Evolutionary conservation across 2,113 vertebrate genomes (phyloP), one percentile per base, ranked within the genome.

Genomic region (Urocolius indicus): DNA sequence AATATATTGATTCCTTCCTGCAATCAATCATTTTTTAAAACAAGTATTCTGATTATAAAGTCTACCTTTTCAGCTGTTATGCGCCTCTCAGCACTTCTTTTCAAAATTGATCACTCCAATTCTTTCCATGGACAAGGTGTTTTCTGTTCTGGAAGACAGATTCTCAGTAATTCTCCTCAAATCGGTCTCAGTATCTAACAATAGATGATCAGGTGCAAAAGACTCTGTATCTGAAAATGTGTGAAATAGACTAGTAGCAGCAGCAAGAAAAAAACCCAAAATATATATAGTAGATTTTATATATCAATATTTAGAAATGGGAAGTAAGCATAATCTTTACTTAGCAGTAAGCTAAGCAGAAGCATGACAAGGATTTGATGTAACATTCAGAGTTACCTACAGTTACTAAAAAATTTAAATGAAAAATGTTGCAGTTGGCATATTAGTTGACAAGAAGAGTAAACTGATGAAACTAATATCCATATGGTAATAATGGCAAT

Each of bases 161-260:
- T 90, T 68, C 45, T 90, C 55, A n/a, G 22, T 12, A 84, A 23
- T 41, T 6, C 4, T 79, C 8, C 15, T 63, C n/a, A 81, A 57
- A 77, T 26, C 6, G 16, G 10, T 55, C 32, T 71, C 45, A 41
- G 2, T 66, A 54, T 46, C 41, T 84, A 51, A 81, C 29, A 61
- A 2, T n/a, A 15, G n/a, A 30, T 62, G 30, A 81, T 55, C 18
- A 34, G 3, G 8, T 6, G 5, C 36, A 62, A 77, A 32, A 80
- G 4, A 69, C 38, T 41, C 12, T 41, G 38, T 41, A 41, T 41
- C 9, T 38, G 26, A 2, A 66, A 61, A 81, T 58, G 16, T 30
- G 5, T 54, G 34, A 91, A 80, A 67, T 59, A 24, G 9, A 32
- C 10, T 55, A 0, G 0, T 10, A 46, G 19, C 21, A 66, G 1